phyloP scores from a whole-genome alignment of 2,888 invertebrate genomes.

The Timandra comae region DNA sequence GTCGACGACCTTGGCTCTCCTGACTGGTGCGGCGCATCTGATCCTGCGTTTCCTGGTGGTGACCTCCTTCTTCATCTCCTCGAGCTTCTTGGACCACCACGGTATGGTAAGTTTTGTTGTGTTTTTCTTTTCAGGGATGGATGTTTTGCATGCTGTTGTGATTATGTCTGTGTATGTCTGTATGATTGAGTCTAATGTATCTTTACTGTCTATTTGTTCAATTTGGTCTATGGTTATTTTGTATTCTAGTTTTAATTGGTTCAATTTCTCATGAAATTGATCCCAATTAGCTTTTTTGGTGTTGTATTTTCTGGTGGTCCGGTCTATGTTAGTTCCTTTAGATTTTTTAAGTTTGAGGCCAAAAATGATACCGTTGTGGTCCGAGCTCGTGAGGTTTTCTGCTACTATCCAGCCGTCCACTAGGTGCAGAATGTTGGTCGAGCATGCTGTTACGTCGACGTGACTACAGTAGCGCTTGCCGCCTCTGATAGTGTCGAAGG shows the following conservation, averaged over 20 bases:
- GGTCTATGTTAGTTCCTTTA: not conserved
- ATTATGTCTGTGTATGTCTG: no score
- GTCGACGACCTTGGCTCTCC: slow-evolving; percentile 10
- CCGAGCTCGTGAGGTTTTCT: no score
- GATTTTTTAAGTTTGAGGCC: not conserved
- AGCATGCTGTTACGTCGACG: slow-evolving; percentile 20
- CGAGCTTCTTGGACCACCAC: slow-evolving; percentile 20
- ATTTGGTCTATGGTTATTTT: not conserved
- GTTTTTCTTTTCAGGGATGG: slow-evolving; percentile 4
- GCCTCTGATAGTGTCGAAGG: slow-evolving; percentile 14
- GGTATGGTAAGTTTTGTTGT: slow-evolving; percentile 6
- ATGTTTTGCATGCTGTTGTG: not conserved
- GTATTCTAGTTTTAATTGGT: not conserved
- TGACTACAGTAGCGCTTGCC: slow-evolving; percentile 9
- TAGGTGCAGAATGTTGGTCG: slow-evolving; percentile 6
- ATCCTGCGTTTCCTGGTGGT: slow-evolving; percentile 14
- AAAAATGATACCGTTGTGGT: no score
- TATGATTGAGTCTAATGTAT: no score
- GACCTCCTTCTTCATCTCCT: slow-evolving; percentile 8
- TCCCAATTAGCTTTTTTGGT: slow-evolving; percentile 4
- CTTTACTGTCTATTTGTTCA: no score
- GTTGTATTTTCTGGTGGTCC: slow-evolving; percentile 5
- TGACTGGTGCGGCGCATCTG: slow-evolving; percentile 12
- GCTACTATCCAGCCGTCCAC: slow-evolving; percentile 4
- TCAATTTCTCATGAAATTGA: slow-evolving; percentile 2